Percentiles rank a stretch among this genome's conserved stretches.
These are phyloP conservation scores for Bubo scandiacus DNA, from an alignment of 2,113 vertebrate species.

Conservation along the genomic window DNA sequence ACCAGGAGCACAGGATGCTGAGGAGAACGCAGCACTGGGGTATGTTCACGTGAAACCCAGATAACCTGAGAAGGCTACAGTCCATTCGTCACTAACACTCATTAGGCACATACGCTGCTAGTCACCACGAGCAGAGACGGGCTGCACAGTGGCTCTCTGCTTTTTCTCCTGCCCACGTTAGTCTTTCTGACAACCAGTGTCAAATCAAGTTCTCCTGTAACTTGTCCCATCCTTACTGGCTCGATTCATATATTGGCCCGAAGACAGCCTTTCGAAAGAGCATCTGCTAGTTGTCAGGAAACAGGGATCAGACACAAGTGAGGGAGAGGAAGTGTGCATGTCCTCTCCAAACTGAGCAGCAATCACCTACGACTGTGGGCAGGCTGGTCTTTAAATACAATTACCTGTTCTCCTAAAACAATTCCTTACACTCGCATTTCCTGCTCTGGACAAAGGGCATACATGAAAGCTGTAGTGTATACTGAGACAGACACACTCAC, in stretches of 20 bases:
- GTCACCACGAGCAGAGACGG: background rate
- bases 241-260: background rate
- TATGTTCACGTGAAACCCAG: background rate
- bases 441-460: background rate
- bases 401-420: background rate
- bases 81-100: background rate
- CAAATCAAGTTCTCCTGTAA: background rate
- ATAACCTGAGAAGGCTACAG: background rate
- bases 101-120: background rate
- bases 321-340: background rate
- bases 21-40: background rate
- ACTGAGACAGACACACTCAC: background rate
- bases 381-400: background rate
- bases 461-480: background rate
- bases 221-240: background rate
- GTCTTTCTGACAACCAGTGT: background rate
- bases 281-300: background rate
- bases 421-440: background rate
- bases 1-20: background rate
- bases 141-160: background rate
- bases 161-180: background rate
- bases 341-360: background rate
- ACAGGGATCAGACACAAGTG: background rate
- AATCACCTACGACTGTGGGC: background rate
- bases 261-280: background rate